Percentiles rank a stretch among this genome's conserved stretches.
Conservation (phyloP, 2,888 invertebrate genomes). For the Meta bourneti region DNA sequence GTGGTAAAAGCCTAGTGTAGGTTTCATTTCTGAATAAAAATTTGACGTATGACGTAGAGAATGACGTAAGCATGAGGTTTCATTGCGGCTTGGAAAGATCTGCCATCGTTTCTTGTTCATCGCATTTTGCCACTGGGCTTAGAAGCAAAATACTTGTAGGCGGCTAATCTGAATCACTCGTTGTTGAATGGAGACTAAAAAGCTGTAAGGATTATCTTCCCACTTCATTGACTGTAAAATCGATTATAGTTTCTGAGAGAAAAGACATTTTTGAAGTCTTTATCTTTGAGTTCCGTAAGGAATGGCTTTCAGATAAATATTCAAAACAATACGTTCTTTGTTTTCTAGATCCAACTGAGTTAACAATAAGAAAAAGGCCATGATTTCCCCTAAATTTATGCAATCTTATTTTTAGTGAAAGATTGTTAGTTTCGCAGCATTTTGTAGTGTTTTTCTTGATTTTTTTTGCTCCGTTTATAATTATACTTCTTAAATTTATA, state of each 20-base stretch:
- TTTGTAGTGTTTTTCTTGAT: no score
- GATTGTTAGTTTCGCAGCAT: no score
- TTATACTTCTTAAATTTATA: no score
- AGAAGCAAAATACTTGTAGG: constrained; percentile 11
- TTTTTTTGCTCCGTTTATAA: no score
- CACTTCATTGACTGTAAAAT: constrained; percentile 1
- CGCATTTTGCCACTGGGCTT: constrained; percentile 31
- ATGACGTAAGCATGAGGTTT: constrained; percentile 38
- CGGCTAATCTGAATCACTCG: constrained; percentile 33
- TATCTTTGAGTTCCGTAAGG: no score
- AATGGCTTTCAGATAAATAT: no score
- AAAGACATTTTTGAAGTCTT: neutral
- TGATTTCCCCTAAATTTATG: no score
- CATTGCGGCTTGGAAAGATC: constrained; percentile 22
- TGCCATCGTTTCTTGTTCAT: neutral
- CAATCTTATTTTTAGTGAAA: no score
- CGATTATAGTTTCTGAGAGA: neutral
- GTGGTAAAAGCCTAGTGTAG: constrained; percentile 58
- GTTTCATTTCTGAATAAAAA: constrained; percentile 63
- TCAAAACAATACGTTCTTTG: no score
- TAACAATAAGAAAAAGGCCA: no score
- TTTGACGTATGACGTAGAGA: constrained; percentile 40
- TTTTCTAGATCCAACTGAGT: no score
- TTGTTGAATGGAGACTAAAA: neutral
- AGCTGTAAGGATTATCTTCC: neutral